phyloP scores from a whole-genome alignment of 2,888 invertebrate species.

The Teleiodes luculella region DNA sequence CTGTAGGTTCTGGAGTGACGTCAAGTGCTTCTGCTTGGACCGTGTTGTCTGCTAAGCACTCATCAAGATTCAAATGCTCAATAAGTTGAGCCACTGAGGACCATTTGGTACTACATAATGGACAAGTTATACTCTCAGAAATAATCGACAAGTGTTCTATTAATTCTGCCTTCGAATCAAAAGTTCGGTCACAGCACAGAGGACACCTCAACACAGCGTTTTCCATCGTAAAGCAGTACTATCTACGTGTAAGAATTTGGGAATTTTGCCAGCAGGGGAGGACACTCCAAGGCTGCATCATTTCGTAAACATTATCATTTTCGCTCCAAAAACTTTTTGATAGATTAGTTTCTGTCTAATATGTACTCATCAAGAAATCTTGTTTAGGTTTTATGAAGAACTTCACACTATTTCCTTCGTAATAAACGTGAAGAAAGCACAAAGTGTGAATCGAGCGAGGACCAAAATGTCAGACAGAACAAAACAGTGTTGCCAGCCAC shows the following conservation, averaged over 20 bases:
- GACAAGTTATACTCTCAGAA: conserved; percentile 75
- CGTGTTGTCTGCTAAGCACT: conserved; percentile 38
- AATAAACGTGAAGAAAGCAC: conserved; percentile 52
- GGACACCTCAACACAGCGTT: conserved; percentile 76
- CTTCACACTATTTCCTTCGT: conserved; percentile 64
- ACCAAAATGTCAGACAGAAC: conserved; percentile 28
- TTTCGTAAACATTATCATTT: conserved; percentile 47
- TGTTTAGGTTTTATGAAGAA: conserved; percentile 55
- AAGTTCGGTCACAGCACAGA: conserved; percentile 81
- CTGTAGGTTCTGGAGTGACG: conserved; percentile 3
- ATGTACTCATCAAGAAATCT: conserved; percentile 55
- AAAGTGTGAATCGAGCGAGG: conserved; percentile 32
- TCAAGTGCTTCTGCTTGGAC: conserved; percentile 15
- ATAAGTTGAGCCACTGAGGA: conserved; percentile 74
- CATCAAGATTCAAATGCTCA: conserved; percentile 74
- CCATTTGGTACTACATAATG: conserved; percentile 76
- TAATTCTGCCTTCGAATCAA: conserved; percentile 76
- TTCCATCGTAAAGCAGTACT: conserved; percentile 64
- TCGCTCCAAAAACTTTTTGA: conserved; percentile 34
- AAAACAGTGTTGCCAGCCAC: too few species aligned
- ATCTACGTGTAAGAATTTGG: not conserved
- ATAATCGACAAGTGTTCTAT: conserved; percentile 72
- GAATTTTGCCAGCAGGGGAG: not conserved
- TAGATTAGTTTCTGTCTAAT: conserved; percentile 59
- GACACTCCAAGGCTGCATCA: conserved; percentile 26